A percentile compares a stretch with the other conserved stretches of the same genome.
Evolutionary conservation across 2,113 vertebrate genomes (phyloP).

Genomic region (Bostrychus sinensis): DNA sequence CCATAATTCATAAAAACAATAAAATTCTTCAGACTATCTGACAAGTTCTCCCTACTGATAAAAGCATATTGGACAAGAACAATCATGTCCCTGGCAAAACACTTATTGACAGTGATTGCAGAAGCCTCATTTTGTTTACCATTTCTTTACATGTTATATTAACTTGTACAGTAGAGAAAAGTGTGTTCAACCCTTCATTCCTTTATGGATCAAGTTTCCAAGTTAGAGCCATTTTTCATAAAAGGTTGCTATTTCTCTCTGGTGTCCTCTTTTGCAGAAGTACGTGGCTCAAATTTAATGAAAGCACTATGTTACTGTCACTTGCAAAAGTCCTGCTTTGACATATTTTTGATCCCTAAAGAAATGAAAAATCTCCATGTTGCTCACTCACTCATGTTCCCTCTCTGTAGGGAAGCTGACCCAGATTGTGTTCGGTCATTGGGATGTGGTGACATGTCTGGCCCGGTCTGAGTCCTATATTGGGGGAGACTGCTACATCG

Average conservation of each 20-base stretch:
- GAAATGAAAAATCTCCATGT: background rate
- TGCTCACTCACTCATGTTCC: background rate
- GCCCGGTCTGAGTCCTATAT: constrained; percentile 98
- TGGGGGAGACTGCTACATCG: constrained; percentile 97
- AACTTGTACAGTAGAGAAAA: background rate
- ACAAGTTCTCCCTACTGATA: background rate
- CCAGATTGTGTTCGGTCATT: constrained; percentile 98
- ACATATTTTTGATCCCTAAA: constrained; percentile 2
- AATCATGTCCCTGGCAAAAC: too few relatives aligned
- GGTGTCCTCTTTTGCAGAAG: background rate
- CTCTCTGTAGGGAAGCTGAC: constrained; percentile 86
- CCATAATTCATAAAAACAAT: too few relatives aligned
- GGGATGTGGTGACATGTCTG: constrained; percentile 98
- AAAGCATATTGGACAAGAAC: too few relatives aligned
- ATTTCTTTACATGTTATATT: background rate
- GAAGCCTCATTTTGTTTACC: background rate
- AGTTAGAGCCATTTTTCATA: background rate
- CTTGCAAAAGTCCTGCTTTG: background rate
- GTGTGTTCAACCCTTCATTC: background rate
- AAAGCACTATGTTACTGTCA: background rate
- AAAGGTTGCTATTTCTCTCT: background rate
- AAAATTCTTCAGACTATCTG: too few relatives aligned
- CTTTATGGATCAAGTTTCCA: background rate
- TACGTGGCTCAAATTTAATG: background rate
- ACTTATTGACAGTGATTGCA: background rate